phyloP scores from a whole-genome alignment of 1,140 invertebrate genomes.

The Mylabris phalerata region DNA sequence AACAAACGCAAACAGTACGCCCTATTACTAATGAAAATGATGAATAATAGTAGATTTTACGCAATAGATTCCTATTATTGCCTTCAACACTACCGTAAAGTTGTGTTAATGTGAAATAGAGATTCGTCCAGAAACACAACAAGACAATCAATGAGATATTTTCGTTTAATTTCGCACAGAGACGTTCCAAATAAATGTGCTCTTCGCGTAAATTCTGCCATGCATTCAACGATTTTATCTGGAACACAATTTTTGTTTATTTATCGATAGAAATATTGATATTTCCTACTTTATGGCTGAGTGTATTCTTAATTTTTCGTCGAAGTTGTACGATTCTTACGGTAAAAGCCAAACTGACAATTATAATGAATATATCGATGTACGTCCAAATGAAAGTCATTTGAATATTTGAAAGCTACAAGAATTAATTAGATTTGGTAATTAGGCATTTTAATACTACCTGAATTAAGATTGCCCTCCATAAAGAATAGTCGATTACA shows the following conservation, averaged over 20 bases:
- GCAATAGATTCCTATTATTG: background rate
- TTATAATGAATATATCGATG: background rate
- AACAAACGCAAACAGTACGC: background rate
- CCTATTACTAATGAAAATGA: background rate
- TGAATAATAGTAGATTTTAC: background rate
- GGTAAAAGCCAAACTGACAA: background rate
- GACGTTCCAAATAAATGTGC: background rate
- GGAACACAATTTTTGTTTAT: background rate
- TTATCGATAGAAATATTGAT: background rate
- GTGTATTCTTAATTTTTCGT: background rate
- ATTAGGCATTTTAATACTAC: background rate
- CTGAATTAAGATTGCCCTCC: background rate
- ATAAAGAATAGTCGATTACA: background rate
- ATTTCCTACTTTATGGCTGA: background rate
- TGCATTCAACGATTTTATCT: background rate
- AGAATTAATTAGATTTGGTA: background rate
- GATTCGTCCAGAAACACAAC: background rate
- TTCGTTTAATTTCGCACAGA: background rate
- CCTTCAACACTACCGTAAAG: background rate
- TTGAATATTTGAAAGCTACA: background rate
- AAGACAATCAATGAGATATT: background rate
- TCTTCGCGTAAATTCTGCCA: background rate
- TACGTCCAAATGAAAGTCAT: background rate
- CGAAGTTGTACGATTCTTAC: background rate
- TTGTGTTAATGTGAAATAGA: background rate